Base-by-base conservation (phyloP, 2,797 vertebrate genomes). In the Huso huso region DNA sequence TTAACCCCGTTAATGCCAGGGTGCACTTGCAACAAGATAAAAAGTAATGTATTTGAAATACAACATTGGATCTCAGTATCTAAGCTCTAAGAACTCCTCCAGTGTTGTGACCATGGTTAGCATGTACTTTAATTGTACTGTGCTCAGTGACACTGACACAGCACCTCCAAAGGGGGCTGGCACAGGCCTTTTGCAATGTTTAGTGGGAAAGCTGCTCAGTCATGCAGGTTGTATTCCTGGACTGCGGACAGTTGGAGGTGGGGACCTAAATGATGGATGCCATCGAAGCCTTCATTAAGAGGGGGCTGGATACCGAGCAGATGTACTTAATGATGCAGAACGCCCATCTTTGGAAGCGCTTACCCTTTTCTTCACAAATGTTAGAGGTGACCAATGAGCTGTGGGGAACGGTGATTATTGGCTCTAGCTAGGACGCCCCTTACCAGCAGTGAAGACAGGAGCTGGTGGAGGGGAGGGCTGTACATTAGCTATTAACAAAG, bases 311-410 rank as follows among this genome's bases (percentile, higher is more conserved):
- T 48, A 70, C 68, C 65, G 69, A 73, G 73, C 80, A 84, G 78
- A 79, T 81, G 77, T 75, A 78, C 73, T 78, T 81, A 84, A 79
- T 77, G 72, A 79, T 85, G 83, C 77, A 75, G 80, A 83, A 83
- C 73, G 7, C 59, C 59, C 65, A 60, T 66, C 48, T 51, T 60
- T 7, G 66, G 71, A 76, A 72, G 74, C 69, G 71, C 76, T 73
- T 73, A 78, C 72, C 68, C 58, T 68, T 71, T 75, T 66, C 53
- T 58, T 51, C 72, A 71, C 64, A 64, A 64, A 49, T 68, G 70
- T 69, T 67, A 66, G 68, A 69, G 65, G 65, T 67, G 66, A 53
- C 58, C 66, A 61, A 75, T 73, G 68, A 74, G 66, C 65, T 63
- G 61, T 70, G 65, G 57, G 62, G 50, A 59, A 48, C 11, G 55